These are phyloP conservation scores for Bombycilla garrulus DNA, from an alignment of 2,113 vertebrate species.

Conservation along the genomic window DNA sequence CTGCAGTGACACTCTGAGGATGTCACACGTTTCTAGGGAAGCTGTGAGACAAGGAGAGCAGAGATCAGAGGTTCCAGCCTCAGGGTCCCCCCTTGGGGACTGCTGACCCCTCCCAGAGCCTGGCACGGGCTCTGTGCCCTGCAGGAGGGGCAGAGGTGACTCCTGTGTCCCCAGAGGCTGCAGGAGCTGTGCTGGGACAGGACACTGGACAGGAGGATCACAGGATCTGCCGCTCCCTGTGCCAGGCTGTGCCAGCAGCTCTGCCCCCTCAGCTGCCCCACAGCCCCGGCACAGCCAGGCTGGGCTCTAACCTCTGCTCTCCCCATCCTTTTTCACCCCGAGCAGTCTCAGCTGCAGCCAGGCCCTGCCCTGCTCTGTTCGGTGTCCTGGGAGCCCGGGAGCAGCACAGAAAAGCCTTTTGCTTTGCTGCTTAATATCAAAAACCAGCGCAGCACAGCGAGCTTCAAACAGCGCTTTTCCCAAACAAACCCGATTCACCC, in stretches of 20 bases:
- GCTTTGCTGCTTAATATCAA: background rate
- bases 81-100: too few relatives aligned
- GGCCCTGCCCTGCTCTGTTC: background rate
- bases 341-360: background rate
- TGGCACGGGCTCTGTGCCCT: background rate
- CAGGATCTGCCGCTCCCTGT: background rate
- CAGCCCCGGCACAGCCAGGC: background rate
- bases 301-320: background rate
- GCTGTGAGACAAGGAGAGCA: background rate
- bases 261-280: background rate
- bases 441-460: background rate
- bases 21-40: background rate
- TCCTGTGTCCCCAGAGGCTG: background rate
- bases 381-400: background rate
- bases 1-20: background rate
- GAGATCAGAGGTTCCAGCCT: background rate
- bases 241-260: background rate
- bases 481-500: background rate
- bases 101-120: rapidly evolving
- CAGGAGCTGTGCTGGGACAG: background rate
- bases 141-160: background rate
- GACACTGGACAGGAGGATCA: background rate
- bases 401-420: background rate
- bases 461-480: background rate
- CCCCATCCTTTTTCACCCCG: background rate